A percentile compares a stretch with the other conserved stretches of the same genome.
Conservation (phyloP, 2,113 vertebrate genomes). For the Petrocephalus zakoni region DNA sequence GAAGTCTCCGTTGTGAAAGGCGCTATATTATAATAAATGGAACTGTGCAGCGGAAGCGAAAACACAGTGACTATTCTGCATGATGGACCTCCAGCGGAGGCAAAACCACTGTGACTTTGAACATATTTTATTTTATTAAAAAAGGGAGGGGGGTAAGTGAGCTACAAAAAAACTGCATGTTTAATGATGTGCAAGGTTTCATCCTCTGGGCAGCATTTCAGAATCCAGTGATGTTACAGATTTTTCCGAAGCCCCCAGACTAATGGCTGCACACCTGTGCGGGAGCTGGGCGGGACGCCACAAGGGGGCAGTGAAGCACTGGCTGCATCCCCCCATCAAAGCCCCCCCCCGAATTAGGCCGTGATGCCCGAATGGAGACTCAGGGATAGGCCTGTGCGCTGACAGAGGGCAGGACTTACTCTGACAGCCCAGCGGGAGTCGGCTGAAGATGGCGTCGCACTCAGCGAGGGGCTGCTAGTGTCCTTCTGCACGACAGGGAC, state of each 20-base stretch:
- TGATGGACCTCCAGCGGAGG: too few relatives aligned
- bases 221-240: neutral
- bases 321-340: neutral
- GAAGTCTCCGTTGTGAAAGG: neutral
- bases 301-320: neutral
- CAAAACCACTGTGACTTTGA: too few relatives aligned
- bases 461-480: conserved; percentile 79
- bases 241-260: neutral
- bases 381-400: neutral
- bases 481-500: conserved; percentile 71
- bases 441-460: conserved; percentile 57
- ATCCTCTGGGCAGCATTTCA: neutral
- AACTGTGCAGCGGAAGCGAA: neutral
- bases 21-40: neutral
- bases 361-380: neutral
- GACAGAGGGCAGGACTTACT: conserved; percentile 62
- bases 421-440: conserved; percentile 86
- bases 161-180: neutral
- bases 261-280: neutral
- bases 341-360: neutral
- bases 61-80: too few relatives aligned
- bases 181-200: neutral
- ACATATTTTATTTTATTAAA: too few relatives aligned
- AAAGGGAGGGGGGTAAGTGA: neutral
- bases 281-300: neutral